These are phyloP conservation scores for Anarrhichthys ocellatus DNA, from an alignment of 2,113 vertebrate genomes.

Conservation along the genomic window DNA sequence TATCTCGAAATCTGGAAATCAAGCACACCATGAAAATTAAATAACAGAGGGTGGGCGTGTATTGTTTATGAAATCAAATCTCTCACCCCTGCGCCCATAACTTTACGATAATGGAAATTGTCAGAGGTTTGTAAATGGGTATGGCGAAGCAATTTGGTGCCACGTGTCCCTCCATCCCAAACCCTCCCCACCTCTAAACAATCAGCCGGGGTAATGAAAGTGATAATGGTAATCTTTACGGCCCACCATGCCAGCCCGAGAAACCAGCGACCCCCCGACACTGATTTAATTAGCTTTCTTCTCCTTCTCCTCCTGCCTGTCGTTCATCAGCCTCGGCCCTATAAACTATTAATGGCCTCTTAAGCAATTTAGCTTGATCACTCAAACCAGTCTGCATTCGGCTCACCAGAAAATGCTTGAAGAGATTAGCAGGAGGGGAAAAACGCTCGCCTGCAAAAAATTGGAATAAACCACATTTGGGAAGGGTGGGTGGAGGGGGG, in stretches of 20 bases:
- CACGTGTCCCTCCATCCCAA: slow-evolving; percentile 15
- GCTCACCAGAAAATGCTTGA: slow-evolving; percentile 60
- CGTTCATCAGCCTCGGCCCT: slow-evolving; percentile 69
- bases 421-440: slow-evolving; percentile 60
- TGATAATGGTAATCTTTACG: slow-evolving; percentile 83
- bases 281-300: slow-evolving; percentile 78
- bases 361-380: slow-evolving; percentile 77
- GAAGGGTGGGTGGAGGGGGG: not conserved
- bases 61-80: slow-evolving; percentile 57
- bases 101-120: slow-evolving; percentile 68
- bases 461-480: slow-evolving; percentile 52
- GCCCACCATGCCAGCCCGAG: slow-evolving; percentile 74
- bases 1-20: slow-evolving; percentile 24
- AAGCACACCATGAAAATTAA: slow-evolving; percentile 26
- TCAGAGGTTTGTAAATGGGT: slow-evolving; percentile 66
- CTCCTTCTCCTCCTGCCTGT: slow-evolving; percentile 61
- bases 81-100: slow-evolving; percentile 45
- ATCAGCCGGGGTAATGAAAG: slow-evolving; percentile 76
- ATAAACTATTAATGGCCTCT: slow-evolving; percentile 79
- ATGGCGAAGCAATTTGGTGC: slow-evolving; percentile 63
- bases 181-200: slow-evolving; percentile 61
- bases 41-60: slow-evolving; percentile 36
- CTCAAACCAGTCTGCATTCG: slow-evolving; percentile 57
- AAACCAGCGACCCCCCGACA: slow-evolving; percentile 70
- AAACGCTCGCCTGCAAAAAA: slow-evolving; percentile 48